Evolutionary conservation across 1,140 invertebrate species (phyloP), one percentile per base, ranked within the genome.

Genomic region (Procambarus clarkii): DNA sequence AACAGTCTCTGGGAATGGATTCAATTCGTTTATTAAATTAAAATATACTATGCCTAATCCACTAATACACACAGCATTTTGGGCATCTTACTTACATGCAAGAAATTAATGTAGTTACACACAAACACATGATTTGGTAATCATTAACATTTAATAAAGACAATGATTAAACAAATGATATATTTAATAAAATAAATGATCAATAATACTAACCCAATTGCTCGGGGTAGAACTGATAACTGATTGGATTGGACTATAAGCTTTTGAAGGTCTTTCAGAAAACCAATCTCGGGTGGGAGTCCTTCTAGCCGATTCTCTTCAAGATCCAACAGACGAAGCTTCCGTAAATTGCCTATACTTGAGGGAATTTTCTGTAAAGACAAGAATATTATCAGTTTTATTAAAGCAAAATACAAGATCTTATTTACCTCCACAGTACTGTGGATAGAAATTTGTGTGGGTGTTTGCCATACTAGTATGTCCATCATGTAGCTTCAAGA

Each of bases 231-330:
- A 91, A 96, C 96, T 34, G 97, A 97, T 83, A 99, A 95, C 94
- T 99, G 98, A 95, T 99, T 99, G 44, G 98, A 98, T 94, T 99
- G 98, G 24, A 99, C 96, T 93, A 99, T 97, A 77, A 99, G 95
- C 93, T 97, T 97, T 94, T 98, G 97, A 46, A 99, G 95, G 86
- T 99, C 98, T 93, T 97, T 95, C 71, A 99, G 94, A 93, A 97
- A 97, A 0, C 98, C 98, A 93, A 99, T 98, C 95, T 99, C 99
- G 94, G 97, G 98, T 64, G 99, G 99, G 85, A 99, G 95, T 50
- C 96, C 95, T 94, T 99, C 98, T 74, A 99, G 95, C 93, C 98
- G 97, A 94, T 99, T 99, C 94, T 99, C 99, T 95, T 99, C 99
- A 91, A 99, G 96, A 95, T 99, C 99, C 45, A 99, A 95, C 13